Base-by-base conservation (phyloP, 2,888 invertebrate species). In the Axea sp. region DNA sequence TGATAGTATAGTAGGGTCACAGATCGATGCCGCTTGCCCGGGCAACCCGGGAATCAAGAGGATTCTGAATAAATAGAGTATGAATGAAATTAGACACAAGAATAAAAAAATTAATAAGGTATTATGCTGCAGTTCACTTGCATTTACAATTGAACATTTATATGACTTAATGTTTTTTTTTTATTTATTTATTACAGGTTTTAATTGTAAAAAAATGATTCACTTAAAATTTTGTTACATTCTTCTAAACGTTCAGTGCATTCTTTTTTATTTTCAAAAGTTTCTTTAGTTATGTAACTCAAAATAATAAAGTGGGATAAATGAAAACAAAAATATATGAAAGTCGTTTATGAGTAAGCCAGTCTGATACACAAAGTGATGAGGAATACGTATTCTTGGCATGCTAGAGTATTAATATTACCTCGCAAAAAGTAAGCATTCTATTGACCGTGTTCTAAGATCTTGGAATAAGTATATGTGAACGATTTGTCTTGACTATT, bases 401-500 rank as follows among this genome's bases (percentile, higher is more conserved):
- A 73, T 73, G 65, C 72, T 47, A 45, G 59, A 43, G 65, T 65
- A 73, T 73, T 73, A 67, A 68, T 67, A 67, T 68, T 65, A 73
- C 60, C 72, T 60, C 65, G 57, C 60, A 62, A 73, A 73, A 62
- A n/a, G 68, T 73, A 67, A 59, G 73, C 60, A 73, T 67, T 68
- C 73, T 62, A 73, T 67, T 67, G 73, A 67, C 60, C 67, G 60
- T 67, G 60, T 67, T 60, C 53, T 65, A 49, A 53, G 67, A 72
- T 75, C 71, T 67, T 60, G 65, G 72, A 73, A 60, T 59, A 60
- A 60, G 64, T 51, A 59, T 72, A 72, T 30, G 51, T 41, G 68
- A 69, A 57, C 78, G 80, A 82, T 81, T 82, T 81, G 81, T 81
- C 76, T 76, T 75, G 72, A 76, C 80, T 82, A 82, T 82, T 82